These are phyloP conservation scores for Nemotelus pantherinus DNA, from an alignment of 2,888 invertebrate species.

Conservation along the genomic window DNA sequence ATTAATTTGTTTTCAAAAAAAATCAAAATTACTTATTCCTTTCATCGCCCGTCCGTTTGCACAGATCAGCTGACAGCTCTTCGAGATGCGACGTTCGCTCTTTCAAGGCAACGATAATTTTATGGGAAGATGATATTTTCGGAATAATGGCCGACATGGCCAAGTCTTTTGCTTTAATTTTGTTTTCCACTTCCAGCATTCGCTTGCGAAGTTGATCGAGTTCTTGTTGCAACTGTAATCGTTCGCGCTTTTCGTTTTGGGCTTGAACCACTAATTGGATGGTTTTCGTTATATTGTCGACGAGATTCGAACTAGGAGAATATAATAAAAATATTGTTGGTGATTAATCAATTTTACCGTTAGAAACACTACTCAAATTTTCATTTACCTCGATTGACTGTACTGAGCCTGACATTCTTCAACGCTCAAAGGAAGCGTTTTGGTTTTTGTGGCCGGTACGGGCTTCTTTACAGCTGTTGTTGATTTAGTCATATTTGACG, in stretches of 20 bases:
- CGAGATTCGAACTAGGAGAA: constrained; percentile 56
- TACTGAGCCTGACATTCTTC: constrained; percentile 22
- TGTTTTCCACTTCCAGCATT: constrained; percentile 52
- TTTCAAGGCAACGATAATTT: constrained; percentile 58
- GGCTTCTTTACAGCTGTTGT: not conserved
- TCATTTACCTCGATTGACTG: constrained; percentile 25
- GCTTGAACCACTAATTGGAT: constrained; percentile 59
- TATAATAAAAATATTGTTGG: not conserved
- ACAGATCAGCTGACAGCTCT: constrained; percentile 58
- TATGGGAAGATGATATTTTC: constrained; percentile 59
- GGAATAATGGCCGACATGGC: constrained; percentile 59
- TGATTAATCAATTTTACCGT: not conserved
- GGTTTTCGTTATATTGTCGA: constrained; percentile 59
- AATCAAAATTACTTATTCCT: constrained; percentile 36
- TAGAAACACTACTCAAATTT: not conserved
- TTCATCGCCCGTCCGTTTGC: constrained; percentile 55
- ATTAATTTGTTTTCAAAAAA: not conserved
- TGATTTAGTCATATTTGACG: not conserved
- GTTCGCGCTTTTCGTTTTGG: constrained; percentile 57
- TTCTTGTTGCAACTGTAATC: constrained; percentile 57
- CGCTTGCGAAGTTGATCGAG: constrained; percentile 58
- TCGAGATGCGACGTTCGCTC: constrained; percentile 58
- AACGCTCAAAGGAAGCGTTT: not conserved
- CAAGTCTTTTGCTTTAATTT: constrained; percentile 44
- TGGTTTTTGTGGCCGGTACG: not conserved